Percentiles rank a stretch among this genome's conserved stretches.
These are phyloP conservation scores for Phaenicophaeus curvirostris DNA, from an alignment of 2,797 vertebrate species.

Conservation along the genomic window DNA sequence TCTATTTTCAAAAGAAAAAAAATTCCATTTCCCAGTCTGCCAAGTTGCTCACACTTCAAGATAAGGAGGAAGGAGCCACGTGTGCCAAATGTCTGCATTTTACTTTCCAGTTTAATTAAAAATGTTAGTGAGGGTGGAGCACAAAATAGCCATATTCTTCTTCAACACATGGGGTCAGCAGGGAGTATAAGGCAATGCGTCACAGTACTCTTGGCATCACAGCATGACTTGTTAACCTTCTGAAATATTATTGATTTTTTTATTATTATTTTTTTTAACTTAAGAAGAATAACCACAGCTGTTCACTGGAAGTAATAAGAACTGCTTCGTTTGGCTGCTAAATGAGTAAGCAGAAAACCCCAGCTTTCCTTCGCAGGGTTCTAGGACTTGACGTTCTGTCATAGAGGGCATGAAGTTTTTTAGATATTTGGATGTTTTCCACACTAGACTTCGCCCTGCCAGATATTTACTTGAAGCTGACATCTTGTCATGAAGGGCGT, in stretches of 20 bases:
- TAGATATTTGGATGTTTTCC: conserved; percentile 55
- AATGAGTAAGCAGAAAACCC: neutral
- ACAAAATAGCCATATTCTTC: neutral
- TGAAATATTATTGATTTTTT: neutral
- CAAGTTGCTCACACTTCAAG: neutral
- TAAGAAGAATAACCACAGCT: neutral
- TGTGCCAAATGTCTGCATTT: rapidly evolving
- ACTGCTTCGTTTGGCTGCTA: conserved; percentile 16
- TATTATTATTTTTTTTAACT: neutral
- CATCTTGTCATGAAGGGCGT: conserved; percentile 67
- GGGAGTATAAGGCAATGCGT: neutral
- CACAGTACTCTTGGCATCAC: rapidly evolving
- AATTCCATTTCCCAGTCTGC: neutral
- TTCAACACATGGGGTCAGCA: conserved; percentile 25
- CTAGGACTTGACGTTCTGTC: conserved; percentile 56
- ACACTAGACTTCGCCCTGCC: conserved; percentile 50
- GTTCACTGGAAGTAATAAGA: neutral
- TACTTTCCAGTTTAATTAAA: neutral
- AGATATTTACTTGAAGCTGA: conserved; percentile 65
- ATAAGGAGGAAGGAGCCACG: neutral
- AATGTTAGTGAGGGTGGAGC: neutral
- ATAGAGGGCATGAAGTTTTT: conserved; percentile 47
- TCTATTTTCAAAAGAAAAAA: neutral
- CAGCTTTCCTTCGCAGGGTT: neutral
- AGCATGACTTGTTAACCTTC: neutral